Percentiles rank a stretch among this genome's conserved stretches.
Evolutionary conservation across 2,888 invertebrate genomes (phyloP).

Genomic region (Axea sp.): DNA sequence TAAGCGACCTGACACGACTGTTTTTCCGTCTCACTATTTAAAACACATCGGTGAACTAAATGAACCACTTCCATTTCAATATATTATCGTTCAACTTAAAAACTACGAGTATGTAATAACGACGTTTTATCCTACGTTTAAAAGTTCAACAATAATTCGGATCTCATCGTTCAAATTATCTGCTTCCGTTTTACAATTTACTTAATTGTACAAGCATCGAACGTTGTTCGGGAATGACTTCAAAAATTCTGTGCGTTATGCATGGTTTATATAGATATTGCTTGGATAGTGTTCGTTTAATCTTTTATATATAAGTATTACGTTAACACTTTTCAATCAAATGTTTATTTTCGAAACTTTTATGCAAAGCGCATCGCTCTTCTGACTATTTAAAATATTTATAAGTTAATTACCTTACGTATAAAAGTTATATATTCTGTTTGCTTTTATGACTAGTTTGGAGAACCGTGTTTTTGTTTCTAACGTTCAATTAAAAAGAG

Average conservation of each 20-base stretch:
- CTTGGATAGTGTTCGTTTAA: constrained; percentile 1
- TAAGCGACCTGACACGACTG: too few relatives aligned
- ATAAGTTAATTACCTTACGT: too few relatives aligned
- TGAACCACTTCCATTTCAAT: neutral
- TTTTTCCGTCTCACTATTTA: neutral
- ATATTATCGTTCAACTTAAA: constrained; percentile 7
- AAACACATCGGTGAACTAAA: too few relatives aligned
- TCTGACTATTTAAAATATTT: too few relatives aligned
- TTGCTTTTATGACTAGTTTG: too few relatives aligned
- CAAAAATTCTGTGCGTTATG: constrained; percentile 23
- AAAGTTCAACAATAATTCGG: neutral
- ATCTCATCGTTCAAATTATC: neutral
- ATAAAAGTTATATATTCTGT: too few relatives aligned
- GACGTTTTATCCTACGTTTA: constrained; percentile 4
- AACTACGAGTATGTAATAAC: constrained; percentile 14
- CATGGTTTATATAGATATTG: constrained; percentile 16
- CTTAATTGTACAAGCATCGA: constrained; percentile 13
- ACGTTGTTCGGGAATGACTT: constrained; percentile 20
- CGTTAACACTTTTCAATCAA: neutral
- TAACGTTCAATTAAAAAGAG: too few relatives aligned
- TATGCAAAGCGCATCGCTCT: too few relatives aligned
- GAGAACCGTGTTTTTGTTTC: too few relatives aligned
- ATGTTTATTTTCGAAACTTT: neutral
- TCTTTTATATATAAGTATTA: too few relatives aligned
- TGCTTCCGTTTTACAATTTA: neutral